These are phyloP conservation scores for Geococcyx californianus DNA, from an alignment of 2,113 vertebrate species.

Conservation along the genomic window DNA sequence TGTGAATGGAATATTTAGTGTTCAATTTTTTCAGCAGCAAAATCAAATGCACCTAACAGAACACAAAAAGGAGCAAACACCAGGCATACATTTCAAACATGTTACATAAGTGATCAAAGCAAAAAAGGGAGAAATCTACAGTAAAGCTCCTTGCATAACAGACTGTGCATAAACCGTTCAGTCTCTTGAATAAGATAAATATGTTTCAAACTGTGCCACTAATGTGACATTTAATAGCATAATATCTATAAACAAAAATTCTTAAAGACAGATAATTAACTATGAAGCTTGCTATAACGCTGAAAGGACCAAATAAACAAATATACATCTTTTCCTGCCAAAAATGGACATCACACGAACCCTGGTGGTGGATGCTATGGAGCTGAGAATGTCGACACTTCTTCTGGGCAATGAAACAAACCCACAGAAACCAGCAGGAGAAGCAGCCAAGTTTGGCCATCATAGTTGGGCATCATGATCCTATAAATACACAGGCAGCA, in stretches of 20 bases:
- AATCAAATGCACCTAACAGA: background rate
- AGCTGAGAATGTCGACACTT: background rate
- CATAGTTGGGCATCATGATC: background rate
- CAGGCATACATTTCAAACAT: background rate
- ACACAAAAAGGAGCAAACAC: background rate
- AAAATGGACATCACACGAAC: background rate
- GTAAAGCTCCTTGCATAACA: background rate
- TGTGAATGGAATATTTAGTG: background rate
- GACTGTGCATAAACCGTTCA: background rate
- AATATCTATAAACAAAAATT: background rate
- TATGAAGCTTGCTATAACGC: background rate
- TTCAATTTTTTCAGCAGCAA: background rate
- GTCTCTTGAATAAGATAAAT: background rate
- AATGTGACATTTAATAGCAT: background rate
- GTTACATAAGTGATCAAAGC: background rate
- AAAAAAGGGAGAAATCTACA: slow-evolving; percentile 1
- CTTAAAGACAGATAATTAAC: background rate
- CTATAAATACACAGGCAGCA: background rate
- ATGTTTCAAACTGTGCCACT: background rate
- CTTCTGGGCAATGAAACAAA: background rate
- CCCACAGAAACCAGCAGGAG: background rate
- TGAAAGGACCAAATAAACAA: background rate
- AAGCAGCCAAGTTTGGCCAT: background rate
- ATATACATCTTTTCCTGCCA: background rate
- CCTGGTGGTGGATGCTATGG: background rate